A percentile compares a stretch with the other conserved stretches of the same genome.
phyloP scores from a whole-genome alignment of 2,888 invertebrate species.

The Lobophora halterata region DNA sequence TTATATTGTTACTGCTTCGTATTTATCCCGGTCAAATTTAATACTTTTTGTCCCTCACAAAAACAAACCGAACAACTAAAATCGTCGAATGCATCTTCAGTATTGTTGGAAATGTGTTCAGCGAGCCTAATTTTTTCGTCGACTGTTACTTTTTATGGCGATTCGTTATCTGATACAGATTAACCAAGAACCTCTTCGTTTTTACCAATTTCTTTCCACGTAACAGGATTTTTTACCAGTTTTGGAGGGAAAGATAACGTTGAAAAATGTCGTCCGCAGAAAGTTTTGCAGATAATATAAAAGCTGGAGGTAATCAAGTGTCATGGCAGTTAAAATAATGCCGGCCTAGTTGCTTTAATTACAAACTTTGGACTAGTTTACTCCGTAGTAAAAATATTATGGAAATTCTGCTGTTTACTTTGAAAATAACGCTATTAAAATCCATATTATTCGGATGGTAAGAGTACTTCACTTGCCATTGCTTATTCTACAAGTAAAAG shows the following conservation, averaged over 20 bases:
- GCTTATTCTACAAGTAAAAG: no score
- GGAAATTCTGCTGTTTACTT: no score
- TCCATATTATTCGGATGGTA: no score
- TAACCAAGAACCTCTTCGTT: slow-evolving; percentile 59
- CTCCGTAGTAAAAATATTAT: slow-evolving; percentile 6
- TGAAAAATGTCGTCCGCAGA: slow-evolving; percentile 35
- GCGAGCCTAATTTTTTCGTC: no score
- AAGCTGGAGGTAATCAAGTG: slow-evolving; percentile 37
- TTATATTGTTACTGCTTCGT: no score
- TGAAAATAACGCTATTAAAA: no score
- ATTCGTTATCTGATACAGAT: slow-evolving; percentile 61
- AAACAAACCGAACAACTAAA: no score
- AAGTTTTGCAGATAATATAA: slow-evolving; percentile 37
- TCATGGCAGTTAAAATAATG: slow-evolving; percentile 27
- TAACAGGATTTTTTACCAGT: slow-evolving; percentile 33
- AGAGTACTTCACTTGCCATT: no score
- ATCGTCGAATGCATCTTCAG: no score
- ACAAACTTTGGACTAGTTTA: slow-evolving; percentile 6
- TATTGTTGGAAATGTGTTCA: no score
- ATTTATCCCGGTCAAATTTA: no score
- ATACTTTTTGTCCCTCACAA: no score
- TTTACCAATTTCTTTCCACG: slow-evolving; percentile 43
- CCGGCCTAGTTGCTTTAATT: slow-evolving; percentile 23
- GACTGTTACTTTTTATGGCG: slow-evolving; percentile 51
- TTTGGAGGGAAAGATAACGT: slow-evolving; percentile 43